Evolutionary conservation across 2,888 invertebrate genomes (phyloP).

Genomic region (Esperia sulphurella): DNA sequence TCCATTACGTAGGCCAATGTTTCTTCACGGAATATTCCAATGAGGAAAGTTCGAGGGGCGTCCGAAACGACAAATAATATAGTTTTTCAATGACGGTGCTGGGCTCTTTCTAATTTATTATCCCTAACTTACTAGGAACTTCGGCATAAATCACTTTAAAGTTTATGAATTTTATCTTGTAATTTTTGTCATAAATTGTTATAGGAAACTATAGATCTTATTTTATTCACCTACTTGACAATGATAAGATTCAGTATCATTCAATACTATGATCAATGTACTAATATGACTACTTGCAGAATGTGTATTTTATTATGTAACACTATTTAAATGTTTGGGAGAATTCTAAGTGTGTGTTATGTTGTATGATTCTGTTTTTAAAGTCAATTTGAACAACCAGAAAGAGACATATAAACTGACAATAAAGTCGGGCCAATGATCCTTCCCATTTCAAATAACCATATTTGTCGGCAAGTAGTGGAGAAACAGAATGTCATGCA

Average conservation of each 20-base stretch:
- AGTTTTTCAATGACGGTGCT: conserved; percentile 66
- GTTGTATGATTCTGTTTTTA: no score
- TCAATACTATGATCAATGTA: no score
- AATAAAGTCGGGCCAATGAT: conserved; percentile 1
- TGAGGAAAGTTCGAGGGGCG: conserved; percentile 60
- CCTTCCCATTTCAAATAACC: conserved; percentile 3
- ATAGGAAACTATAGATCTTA: not conserved
- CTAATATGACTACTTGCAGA: no score
- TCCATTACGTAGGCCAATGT: conserved; percentile 67
- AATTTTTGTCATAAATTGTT: not conserved
- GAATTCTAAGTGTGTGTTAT: no score
- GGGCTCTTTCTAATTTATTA: conserved; percentile 57
- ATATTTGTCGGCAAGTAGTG: conserved; percentile 6
- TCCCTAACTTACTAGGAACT: conserved; percentile 36
- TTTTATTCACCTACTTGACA: no score
- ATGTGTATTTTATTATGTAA: no score
- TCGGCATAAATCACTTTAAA: conserved; percentile 48
- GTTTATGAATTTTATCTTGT: conserved; percentile 22
- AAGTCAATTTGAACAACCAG: no score
- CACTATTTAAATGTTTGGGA: no score
- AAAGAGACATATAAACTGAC: not conserved
- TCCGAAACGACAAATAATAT: conserved; percentile 62
- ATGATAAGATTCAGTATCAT: no score
- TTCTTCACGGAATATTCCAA: conserved; percentile 68
- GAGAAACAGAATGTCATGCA: conserved; percentile 29